Percentiles rank a stretch among this genome's conserved stretches.
These are phyloP conservation scores for Rhagoletis zephyria DNA, from an alignment of 1,140 invertebrate species.

Conservation along the genomic window DNA sequence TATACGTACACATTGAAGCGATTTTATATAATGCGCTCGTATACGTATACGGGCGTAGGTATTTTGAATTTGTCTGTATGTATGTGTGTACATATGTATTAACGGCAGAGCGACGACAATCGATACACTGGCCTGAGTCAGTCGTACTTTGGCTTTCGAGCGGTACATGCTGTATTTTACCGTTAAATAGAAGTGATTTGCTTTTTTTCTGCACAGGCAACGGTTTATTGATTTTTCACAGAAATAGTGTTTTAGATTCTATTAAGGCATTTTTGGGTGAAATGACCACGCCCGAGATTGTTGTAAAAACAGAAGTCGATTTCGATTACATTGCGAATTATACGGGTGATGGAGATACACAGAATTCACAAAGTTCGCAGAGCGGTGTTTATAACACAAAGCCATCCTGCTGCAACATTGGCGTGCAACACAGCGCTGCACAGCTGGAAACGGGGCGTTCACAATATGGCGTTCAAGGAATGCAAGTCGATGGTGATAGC, in stretches of 20 bases:
- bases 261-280: not conserved
- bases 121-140: not conserved
- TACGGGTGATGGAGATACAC: conserved; percentile 8
- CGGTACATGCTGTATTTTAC: conserved; percentile 32
- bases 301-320: conserved; percentile 12
- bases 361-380: conserved; percentile 6
- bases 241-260: not conserved
- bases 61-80: not conserved
- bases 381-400: not conserved
- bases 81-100: not conserved
- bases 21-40: not conserved
- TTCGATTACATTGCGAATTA: conserved; percentile 18
- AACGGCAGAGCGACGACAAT: not conserved
- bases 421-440: not conserved
- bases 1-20: not conserved
- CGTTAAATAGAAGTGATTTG: conserved; percentile 13
- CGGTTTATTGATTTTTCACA: conserved; percentile 27
- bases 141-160: conserved; percentile 26
- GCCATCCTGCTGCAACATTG: not conserved
- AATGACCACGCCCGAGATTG: conserved; percentile 21
- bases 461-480: not conserved
- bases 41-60: not conserved
- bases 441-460: not conserved
- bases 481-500: not conserved
- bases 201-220: not conserved